Evolutionary conservation across 2,888 invertebrate species (phyloP).

Genomic region (Acrobasis suavella): DNA sequence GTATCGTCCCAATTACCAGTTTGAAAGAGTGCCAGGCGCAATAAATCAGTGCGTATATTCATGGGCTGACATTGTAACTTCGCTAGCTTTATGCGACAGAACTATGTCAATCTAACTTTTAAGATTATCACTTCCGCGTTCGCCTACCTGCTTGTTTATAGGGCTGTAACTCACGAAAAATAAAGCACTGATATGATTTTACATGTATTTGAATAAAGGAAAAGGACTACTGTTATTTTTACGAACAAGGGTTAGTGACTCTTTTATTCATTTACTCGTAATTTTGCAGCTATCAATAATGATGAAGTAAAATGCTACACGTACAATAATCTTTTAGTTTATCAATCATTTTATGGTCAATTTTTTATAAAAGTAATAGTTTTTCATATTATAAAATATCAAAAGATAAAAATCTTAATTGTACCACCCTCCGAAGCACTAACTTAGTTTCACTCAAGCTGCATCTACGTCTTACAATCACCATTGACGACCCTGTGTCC

Average conservation of each 20-base stretch:
- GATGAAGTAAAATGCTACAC: no score
- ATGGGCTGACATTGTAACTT: constrained; percentile 70
- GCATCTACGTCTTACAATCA: constrained; percentile 36
- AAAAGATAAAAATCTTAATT: neutral
- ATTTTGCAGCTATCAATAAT: neutral
- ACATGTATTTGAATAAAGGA: constrained; percentile 3
- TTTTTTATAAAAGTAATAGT: neutral
- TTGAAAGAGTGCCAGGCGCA: constrained; percentile 66
- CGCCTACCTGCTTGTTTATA: constrained; percentile 65
- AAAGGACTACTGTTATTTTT: constrained; percentile 16
- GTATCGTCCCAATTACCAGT: constrained; percentile 68
- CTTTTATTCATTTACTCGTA: constrained; percentile 4
- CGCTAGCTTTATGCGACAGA: constrained; percentile 68
- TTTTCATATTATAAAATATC: neutral
- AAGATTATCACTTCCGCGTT: constrained; percentile 76
- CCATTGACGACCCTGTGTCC: constrained; percentile 40
- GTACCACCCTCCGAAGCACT: constrained; percentile 5
- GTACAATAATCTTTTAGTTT: no score
- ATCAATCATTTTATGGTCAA: no score
- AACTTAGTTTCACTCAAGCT: constrained; percentile 17
- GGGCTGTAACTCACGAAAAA: constrained; percentile 43
- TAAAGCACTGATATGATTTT: constrained; percentile 21
- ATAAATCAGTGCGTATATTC: constrained; percentile 64
- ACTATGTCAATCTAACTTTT: constrained; percentile 80
- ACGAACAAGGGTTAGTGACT: neutral